Evolutionary conservation across 2,888 invertebrate species (phyloP).

Genomic region (Choristoneura rosaceana): DNA sequence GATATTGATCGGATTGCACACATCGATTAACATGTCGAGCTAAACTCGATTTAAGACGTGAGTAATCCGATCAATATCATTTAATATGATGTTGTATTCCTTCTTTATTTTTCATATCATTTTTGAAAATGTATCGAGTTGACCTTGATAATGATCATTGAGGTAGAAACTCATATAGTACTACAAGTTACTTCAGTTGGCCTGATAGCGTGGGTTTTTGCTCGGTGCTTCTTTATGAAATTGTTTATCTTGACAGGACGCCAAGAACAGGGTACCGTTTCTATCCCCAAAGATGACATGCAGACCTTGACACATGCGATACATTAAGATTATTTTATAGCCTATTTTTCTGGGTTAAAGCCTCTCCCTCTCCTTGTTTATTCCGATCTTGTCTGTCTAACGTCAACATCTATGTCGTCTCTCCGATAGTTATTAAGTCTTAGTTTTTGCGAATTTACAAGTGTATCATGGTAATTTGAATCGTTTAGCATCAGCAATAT

Average conservation of each 20-base stretch:
- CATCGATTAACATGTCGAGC: too few relatives aligned
- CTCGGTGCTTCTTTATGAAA: conserved; percentile 25
- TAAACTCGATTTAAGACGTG: too few relatives aligned
- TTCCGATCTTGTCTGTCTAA: too few relatives aligned
- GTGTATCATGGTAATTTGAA: not conserved
- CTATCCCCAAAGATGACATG: conserved; percentile 41
- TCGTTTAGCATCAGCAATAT: not conserved
- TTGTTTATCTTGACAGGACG: conserved; percentile 70
- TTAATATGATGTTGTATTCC: too few relatives aligned
- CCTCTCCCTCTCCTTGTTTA: too few relatives aligned
- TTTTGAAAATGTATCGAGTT: not conserved
- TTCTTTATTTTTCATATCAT: too few relatives aligned
- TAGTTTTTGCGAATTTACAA: too few relatives aligned
- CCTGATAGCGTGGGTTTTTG: conserved; percentile 28
- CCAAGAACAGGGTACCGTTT: conserved; percentile 55
- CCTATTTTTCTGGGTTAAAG: too few relatives aligned
- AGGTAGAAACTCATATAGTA: not conserved
- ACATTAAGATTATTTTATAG: conserved; percentile 18
- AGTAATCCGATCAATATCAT: too few relatives aligned
- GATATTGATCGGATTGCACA: too few relatives aligned
- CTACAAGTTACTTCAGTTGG: conserved; percentile 21
- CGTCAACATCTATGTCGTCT: too few relatives aligned
- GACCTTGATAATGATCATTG: not conserved
- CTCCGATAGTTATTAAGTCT: too few relatives aligned
- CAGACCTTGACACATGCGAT: conserved; percentile 58